Percentiles rank a stretch among this genome's conserved stretches.
These are phyloP conservation scores for Andrena hattorfiana DNA, from an alignment of 2,888 invertebrate species.

Conservation along the genomic window DNA sequence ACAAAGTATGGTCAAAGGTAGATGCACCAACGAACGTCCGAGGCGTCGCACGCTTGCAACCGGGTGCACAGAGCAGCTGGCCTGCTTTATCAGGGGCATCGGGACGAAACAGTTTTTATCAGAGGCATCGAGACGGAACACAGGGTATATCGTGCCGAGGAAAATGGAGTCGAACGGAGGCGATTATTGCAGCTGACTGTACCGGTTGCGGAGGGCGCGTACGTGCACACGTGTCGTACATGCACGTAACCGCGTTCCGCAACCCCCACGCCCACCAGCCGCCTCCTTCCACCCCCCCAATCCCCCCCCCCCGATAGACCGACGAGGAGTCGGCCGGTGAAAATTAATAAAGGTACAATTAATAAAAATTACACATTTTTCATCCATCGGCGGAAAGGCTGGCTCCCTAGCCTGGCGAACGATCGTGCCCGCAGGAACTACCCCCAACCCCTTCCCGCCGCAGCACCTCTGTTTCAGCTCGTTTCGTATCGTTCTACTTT, in stretches of 20 bases:
- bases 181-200: conserved; percentile 44
- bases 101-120: conserved; percentile 53
- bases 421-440: conserved; percentile 49
- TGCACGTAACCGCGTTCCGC: conserved; percentile 53
- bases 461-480: conserved; percentile 29
- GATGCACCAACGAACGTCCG: not conserved
- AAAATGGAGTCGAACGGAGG: conserved; percentile 50
- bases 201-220: conserved; percentile 1
- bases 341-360: conserved; percentile 83
- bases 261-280: conserved; percentile 66
- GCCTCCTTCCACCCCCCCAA: conserved; percentile 32
- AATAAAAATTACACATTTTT: conserved; percentile 84
- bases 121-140: conserved; percentile 52
- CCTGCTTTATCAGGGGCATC: conserved; percentile 43
- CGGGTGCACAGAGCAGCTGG: conserved; percentile 17
- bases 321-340: conserved; percentile 53
- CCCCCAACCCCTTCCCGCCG: conserved; percentile 17
- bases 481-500: conserved; percentile 47
- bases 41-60: not conserved
- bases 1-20: not conserved
- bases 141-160: conserved; percentile 30
- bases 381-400: conserved; percentile 73
- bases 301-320: conserved; percentile 23
- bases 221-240: conserved; percentile 41
- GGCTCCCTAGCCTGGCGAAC: conserved; percentile 37